Conservation (phyloP, 2,113 vertebrate genomes). For the Xyliphius kryptos region DNA sequence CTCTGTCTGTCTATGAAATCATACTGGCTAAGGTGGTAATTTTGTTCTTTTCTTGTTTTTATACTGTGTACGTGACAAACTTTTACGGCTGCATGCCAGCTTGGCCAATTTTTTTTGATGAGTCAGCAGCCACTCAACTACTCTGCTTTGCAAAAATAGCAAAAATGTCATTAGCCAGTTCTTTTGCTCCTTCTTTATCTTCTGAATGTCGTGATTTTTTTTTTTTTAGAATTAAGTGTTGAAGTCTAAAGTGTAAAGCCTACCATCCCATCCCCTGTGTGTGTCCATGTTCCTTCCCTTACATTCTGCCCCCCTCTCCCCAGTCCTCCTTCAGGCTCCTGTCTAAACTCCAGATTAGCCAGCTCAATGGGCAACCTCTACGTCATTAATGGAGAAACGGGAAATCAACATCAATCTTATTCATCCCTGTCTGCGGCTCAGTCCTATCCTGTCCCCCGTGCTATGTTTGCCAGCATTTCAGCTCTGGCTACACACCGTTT, state of each 20-base stretch:
- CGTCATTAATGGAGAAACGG: conserved; percentile 60
- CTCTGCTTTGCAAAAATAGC: too few species aligned
- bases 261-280: conserved; percentile 22
- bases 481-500: conserved; percentile 53
- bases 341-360: conserved; percentile 83
- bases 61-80: too few species aligned
- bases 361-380: conserved; percentile 88
- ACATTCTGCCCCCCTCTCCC: conserved; percentile 21
- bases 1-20: too few species aligned
- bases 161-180: too few species aligned
- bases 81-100: too few species aligned
- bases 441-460: conserved; percentile 54
- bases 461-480: conserved; percentile 58
- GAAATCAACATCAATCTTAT: too few species aligned
- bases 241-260: conserved; percentile 11
- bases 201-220: not conserved
- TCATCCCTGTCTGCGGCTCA: not conserved
- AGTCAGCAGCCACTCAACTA: too few species aligned
- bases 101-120: too few species aligned
- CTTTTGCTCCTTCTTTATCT: not conserved
- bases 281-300: conserved; percentile 34
- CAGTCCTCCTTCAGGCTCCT: conserved; percentile 68
- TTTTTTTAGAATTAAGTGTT: not conserved
- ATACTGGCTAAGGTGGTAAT: too few species aligned
- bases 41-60: too few species aligned